Conservation (phyloP, 1,140 invertebrate species). For the Zaprionus africanus region DNA sequence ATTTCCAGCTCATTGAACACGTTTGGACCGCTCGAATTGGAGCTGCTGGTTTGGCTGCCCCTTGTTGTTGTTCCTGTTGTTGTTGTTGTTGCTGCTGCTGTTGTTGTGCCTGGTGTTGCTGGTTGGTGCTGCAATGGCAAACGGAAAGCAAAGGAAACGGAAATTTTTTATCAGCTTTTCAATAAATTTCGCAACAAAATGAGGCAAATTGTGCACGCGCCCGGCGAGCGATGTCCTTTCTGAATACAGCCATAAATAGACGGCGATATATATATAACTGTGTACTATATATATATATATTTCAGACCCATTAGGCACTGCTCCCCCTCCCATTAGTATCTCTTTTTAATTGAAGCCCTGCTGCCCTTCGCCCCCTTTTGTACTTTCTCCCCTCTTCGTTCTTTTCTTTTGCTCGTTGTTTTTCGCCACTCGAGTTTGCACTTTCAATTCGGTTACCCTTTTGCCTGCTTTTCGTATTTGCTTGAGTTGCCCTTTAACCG, state of each 20-base stretch:
- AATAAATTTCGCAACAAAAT: slow-evolving; percentile 74
- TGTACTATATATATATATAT: not conserved
- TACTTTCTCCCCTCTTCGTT: not conserved
- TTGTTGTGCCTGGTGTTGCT: slow-evolving; percentile 7
- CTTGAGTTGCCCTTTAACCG: not conserved
- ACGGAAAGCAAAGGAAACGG: slow-evolving; percentile 61
- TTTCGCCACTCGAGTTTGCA: not conserved
- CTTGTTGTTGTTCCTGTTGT: not conserved
- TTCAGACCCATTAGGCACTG: not conserved
- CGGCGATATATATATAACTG: not conserved
- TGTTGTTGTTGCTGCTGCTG: slow-evolving; percentile 7
- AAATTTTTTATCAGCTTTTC: slow-evolving; percentile 69
- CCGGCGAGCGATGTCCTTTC: slow-evolving; percentile 1
- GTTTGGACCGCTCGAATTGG: slow-evolving; percentile 8
- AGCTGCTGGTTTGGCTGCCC: slow-evolving; percentile 1
- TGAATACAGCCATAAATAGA: slow-evolving; percentile 1
- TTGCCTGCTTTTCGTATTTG: not conserved
- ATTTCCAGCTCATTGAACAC: slow-evolving; percentile 64
- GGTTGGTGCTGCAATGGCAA: slow-evolving; percentile 46
- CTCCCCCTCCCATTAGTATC: not conserved
- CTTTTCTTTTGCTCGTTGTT: not conserved
- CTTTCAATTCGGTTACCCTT: not conserved
- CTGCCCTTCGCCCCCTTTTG: not conserved
- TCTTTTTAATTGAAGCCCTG: not conserved
- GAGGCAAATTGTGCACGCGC: slow-evolving; percentile 33